Evolutionary conservation across 1,140 invertebrate genomes (phyloP), one percentile per base, ranked within the genome.

Genomic region (Pinna nobilis): DNA sequence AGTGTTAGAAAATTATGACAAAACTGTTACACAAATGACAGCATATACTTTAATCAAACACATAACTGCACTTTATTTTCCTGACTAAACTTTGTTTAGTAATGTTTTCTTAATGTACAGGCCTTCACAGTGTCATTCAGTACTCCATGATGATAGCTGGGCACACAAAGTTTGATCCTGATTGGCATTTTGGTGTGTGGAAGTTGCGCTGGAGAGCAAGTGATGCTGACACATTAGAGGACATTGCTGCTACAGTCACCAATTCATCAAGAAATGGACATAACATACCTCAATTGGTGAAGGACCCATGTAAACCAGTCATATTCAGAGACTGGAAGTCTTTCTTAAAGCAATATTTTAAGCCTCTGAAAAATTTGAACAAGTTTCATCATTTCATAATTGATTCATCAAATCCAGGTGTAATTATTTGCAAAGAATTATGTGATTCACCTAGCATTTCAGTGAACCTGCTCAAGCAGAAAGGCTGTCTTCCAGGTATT

Each of bases 131-230:
- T 53, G 5, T 13, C 15, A 59, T 79, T 2, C n/a, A 60, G 11
- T 55, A 76, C 18, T 78, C 76, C 25, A 81, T 82, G 39, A 70
- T 82, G 66, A 66, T 76, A 25, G 61, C 73, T 32, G 81, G 77
- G 0, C 80, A 84, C 37, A 82, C 82, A 15, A 84, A 82, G 41
- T 84, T 84, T 77, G 65, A 80, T n/a, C 79, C 79, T 1, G 77
- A 82, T 44, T 82, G 79, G 81, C 74, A 74, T 64, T 84, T 83
- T 76, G 79, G 79, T 11, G 30, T 82, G 7, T 59, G 82, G 25
- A 84, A 84, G 69, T 7, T 61, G 33, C 35, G 37, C 11, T 81
- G 65, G 51, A 67, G 76, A 35, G 44, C 65, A 3, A 49, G 20
- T 41, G 32, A 57, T 18, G 75, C 75, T 47, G 60, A 70, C 23